Evolutionary conservation across 2,888 invertebrate species (phyloP).

Genomic region (Epinotia brunnichana): DNA sequence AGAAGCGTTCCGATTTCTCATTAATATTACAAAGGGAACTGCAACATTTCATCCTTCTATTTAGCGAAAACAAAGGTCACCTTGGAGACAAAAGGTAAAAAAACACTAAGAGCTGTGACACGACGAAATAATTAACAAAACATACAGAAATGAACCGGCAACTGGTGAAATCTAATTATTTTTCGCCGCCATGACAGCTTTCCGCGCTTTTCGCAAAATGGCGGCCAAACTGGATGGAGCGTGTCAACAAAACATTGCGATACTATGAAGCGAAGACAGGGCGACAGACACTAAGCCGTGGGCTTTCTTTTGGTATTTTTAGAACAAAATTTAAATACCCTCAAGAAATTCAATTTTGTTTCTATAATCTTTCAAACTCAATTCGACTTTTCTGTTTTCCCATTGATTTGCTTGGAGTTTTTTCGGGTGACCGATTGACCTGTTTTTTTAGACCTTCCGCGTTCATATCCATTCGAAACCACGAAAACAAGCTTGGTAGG

Average conservation of each 20-base stretch:
- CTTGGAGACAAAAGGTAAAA: slow-evolving; percentile 49
- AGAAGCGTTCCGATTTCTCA: slow-evolving; percentile 48
- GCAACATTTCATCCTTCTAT: slow-evolving; percentile 54
- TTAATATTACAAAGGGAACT: slow-evolving; percentile 59
- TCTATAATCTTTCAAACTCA: not conserved
- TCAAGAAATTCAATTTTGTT: slow-evolving; percentile 14
- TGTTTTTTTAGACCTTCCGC: not conserved
- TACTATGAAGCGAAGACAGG: slow-evolving; percentile 76
- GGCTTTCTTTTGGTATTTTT: slow-evolving; percentile 60
- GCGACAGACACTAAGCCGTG: slow-evolving; percentile 77
- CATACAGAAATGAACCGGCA: slow-evolving; percentile 78
- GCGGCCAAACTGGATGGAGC: slow-evolving; percentile 44
- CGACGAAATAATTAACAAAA: slow-evolving; percentile 79
- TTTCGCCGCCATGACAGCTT: slow-evolving; percentile 76
- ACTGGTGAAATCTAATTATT: slow-evolving; percentile 79
- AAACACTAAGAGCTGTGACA: slow-evolving; percentile 53
- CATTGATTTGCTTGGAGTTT: slow-evolving; percentile 2
- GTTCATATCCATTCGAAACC: not conserved
- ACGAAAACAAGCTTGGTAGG: not conserved
- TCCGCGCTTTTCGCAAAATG: slow-evolving; percentile 71
- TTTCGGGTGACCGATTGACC: slow-evolving; percentile 12
- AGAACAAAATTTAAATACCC: not conserved
- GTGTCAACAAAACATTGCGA: slow-evolving; percentile 69
- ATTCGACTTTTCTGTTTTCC: not conserved
- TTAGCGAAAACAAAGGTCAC: slow-evolving; percentile 57